These are phyloP conservation scores for Volucella zonaria DNA, from an alignment of 2,888 invertebrate species.

Conservation along the genomic window DNA sequence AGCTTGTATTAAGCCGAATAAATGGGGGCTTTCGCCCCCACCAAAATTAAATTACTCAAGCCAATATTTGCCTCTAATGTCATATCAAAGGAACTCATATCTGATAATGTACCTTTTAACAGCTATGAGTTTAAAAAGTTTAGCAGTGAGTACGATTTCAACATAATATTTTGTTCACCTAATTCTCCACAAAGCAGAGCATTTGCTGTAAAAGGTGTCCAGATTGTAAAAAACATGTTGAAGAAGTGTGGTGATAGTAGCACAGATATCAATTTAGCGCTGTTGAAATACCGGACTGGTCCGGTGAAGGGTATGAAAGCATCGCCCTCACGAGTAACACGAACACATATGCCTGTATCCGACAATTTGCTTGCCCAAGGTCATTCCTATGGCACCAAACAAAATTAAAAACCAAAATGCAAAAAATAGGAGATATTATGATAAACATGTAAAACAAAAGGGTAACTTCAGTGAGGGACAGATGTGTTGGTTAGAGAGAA, in stretches of 20 bases:
- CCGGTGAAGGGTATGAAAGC: constrained; percentile 43
- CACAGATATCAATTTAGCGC: constrained; percentile 21
- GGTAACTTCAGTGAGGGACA: too few relatives aligned
- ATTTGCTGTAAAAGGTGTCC: constrained; percentile 40
- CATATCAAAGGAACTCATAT: too few relatives aligned
- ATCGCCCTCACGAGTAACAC: constrained; percentile 27
- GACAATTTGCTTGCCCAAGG: constrained; percentile 11
- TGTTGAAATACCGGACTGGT: constrained; percentile 26
- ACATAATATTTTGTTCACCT: too few relatives aligned
- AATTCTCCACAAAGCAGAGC: not conserved
- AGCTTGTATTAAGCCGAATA: too few relatives aligned
- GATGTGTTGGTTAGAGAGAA: constrained; percentile 13
- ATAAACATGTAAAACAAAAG: constrained; percentile 3
- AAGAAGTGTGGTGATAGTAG: constrained; percentile 22
- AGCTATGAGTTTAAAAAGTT: too few relatives aligned
- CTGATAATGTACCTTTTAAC: too few relatives aligned
- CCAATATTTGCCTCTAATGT: too few relatives aligned
- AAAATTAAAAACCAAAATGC: constrained; percentile 8
- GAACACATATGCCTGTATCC: constrained; percentile 21
- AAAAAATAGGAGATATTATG: constrained; percentile 20
- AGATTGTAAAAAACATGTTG: constrained; percentile 17
- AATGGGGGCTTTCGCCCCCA: too few relatives aligned
- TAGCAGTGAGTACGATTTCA: too few relatives aligned
- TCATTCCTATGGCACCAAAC: constrained; percentile 1
- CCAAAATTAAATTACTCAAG: too few relatives aligned